A percentile compares a stretch with the other conserved stretches of the same genome.
Conservation (phyloP, 1,140 invertebrate species). For the Trachelipus rathkii region DNA sequence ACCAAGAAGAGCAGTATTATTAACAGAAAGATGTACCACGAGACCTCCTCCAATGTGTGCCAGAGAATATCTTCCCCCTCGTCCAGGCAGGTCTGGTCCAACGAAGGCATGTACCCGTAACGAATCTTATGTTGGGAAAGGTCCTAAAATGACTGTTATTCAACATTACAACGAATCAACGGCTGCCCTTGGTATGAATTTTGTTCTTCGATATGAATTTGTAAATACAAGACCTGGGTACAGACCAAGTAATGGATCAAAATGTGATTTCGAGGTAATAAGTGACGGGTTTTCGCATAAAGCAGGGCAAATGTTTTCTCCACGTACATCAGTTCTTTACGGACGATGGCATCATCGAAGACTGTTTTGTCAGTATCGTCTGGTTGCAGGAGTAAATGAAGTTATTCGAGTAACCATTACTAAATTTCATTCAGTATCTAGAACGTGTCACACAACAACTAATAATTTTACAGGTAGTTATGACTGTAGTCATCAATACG, state of each 20-base stretch:
- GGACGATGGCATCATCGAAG: slow-evolving; percentile 37
- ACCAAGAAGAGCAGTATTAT: slow-evolving; percentile 29
- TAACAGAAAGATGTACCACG: slow-evolving; percentile 37
- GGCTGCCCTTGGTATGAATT: slow-evolving; percentile 41
- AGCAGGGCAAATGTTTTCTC: slow-evolving; percentile 35
- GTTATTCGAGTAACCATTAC: slow-evolving; percentile 40
- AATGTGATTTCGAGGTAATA: slow-evolving; percentile 40
- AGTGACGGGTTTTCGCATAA: slow-evolving; percentile 40
- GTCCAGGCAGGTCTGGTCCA: slow-evolving; percentile 20
- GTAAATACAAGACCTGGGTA: slow-evolving; percentile 42
- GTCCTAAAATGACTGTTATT: slow-evolving; percentile 40
- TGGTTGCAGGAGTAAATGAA: slow-evolving; percentile 36
- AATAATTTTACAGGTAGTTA: slow-evolving; percentile 41
- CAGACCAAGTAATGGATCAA: slow-evolving; percentile 37
- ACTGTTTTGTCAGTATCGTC: slow-evolving; percentile 39
- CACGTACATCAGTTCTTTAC: slow-evolving; percentile 38
- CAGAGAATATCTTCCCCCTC: slow-evolving; percentile 36
- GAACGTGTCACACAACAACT: slow-evolving; percentile 40
- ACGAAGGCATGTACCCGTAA: slow-evolving; percentile 43
- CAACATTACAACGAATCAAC: slow-evolving; percentile 44
- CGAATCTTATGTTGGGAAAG: slow-evolving; percentile 39
- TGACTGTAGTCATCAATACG: slow-evolving; percentile 34
- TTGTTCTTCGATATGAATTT: slow-evolving; percentile 41
- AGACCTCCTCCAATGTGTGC: slow-evolving; percentile 43
- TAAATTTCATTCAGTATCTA: slow-evolving; percentile 38